Evolutionary conservation across 2,888 invertebrate genomes (phyloP).

Genomic region (Miltochrista miniata): DNA sequence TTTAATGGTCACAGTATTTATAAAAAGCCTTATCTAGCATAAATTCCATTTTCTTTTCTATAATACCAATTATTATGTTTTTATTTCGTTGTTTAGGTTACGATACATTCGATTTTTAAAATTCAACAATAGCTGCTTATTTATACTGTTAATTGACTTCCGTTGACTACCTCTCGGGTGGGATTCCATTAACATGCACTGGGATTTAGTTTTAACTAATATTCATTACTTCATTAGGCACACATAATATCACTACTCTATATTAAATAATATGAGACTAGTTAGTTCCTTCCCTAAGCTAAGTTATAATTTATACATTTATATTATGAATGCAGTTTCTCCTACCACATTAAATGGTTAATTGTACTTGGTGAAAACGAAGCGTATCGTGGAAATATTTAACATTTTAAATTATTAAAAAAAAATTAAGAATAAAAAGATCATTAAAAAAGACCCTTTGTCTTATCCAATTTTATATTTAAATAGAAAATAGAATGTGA

Average conservation of each 20-base stretch:
- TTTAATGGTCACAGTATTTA: slow-evolving; percentile 10
- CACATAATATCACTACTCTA: slow-evolving; percentile 76
- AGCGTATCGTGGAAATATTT: slow-evolving; percentile 63
- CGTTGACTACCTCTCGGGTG: slow-evolving; percentile 22
- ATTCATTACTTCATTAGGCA: slow-evolving; percentile 75
- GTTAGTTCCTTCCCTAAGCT: slow-evolving; percentile 78
- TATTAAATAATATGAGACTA: slow-evolving; percentile 81
- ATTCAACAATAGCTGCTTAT: slow-evolving; percentile 5
- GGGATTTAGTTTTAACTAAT: slow-evolving; percentile 47
- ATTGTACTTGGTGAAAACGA: slow-evolving; percentile 79
- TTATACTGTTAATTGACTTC: slow-evolving; percentile 29
- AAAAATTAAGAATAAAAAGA: slow-evolving; percentile 26
- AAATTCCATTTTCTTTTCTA: slow-evolving; percentile 22
- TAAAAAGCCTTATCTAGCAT: slow-evolving; percentile 11
- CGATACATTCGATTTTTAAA: slow-evolving; percentile 23
- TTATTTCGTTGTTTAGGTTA: slow-evolving; percentile 41
- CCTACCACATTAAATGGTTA: slow-evolving; percentile 58
- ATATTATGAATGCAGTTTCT: slow-evolving; percentile 52
- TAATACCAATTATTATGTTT: slow-evolving; percentile 10
- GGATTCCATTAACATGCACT: slow-evolving; percentile 34
- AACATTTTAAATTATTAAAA: slow-evolving; percentile 32
- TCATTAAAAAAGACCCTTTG: slow-evolving; percentile 19
- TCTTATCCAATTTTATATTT: slow-evolving; percentile 22
- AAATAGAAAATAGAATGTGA: slow-evolving; percentile 29
- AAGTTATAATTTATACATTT: slow-evolving; percentile 65